Conservation (phyloP, 2,888 invertebrate species). For the Eudasyphora cyanicolor region DNA sequence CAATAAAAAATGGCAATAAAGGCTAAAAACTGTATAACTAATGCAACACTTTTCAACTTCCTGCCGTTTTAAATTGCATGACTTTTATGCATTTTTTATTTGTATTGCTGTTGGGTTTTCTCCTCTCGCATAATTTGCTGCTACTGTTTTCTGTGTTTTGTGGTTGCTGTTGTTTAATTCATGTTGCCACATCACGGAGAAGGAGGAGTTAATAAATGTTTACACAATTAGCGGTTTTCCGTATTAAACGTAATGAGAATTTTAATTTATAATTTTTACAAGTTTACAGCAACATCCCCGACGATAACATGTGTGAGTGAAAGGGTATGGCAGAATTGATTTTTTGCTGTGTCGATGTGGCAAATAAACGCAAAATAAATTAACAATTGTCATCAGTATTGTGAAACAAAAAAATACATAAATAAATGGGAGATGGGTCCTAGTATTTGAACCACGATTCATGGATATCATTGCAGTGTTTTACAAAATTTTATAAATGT, state of each 20-base stretch:
- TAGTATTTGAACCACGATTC: no score
- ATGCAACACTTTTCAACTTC: conserved; percentile 59
- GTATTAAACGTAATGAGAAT: conserved; percentile 33
- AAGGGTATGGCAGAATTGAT: neutral
- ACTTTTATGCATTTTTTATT: conserved; percentile 34
- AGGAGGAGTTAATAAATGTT: conserved; percentile 51
- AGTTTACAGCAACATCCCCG: neutral
- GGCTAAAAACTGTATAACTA: conserved; percentile 55
- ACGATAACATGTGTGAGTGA: neutral
- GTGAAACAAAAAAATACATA: no score
- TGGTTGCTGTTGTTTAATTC: neutral
- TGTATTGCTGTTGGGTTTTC: neutral
- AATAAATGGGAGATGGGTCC: no score
- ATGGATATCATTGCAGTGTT: no score
- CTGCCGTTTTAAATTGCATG: conserved; percentile 59
- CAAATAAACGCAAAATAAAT: no score
- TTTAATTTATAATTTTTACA: conserved; percentile 44
- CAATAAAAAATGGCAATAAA: conserved; percentile 55
- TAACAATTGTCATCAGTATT: no score
- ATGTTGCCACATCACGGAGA: neutral
- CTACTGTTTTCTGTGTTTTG: no score
- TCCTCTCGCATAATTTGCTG: neutral
- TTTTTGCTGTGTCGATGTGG: neutral
- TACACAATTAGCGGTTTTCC: conserved; percentile 52
- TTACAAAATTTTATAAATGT: no score